These are phyloP conservation scores for Conus ventricosus DNA, from an alignment of 1,140 invertebrate genomes.

Conservation along the genomic window DNA sequence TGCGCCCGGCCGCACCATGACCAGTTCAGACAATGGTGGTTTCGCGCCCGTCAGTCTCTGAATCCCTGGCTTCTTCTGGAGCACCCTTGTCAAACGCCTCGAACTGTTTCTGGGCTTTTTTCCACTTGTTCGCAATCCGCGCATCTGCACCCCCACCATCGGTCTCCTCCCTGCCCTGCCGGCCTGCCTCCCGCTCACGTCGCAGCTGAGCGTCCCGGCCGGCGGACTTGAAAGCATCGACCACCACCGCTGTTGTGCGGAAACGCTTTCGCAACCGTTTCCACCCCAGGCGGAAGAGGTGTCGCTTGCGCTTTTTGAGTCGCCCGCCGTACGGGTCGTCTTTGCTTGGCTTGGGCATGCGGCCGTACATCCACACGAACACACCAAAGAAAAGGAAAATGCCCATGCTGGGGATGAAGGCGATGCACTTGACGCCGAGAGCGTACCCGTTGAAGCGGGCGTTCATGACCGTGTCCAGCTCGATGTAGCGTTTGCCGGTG, in stretches of 20 bases:
- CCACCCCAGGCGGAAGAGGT: background rate
- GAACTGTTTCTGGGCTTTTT: background rate
- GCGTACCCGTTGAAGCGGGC: conserved; percentile 76
- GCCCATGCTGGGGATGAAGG: conserved; percentile 75
- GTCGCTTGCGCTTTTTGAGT: conserved; percentile 61
- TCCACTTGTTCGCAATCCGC: background rate
- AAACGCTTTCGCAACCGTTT: background rate
- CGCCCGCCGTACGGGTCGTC: conserved; percentile 69
- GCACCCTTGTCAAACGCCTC: background rate
- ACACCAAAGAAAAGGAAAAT: conserved; percentile 75
- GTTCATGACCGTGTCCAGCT: conserved; percentile 77
- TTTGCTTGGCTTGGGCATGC: conserved; percentile 73
- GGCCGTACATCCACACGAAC: conserved; percentile 76
- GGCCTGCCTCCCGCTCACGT: background rate
- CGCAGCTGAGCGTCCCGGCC: background rate
- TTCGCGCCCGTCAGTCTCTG: background rate
- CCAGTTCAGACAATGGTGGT: background rate
- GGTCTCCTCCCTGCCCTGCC: background rate
- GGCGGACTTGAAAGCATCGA: background rate
- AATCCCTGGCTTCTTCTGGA: background rate
- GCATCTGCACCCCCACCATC: background rate
- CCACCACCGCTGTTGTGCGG: background rate
- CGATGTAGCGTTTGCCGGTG: conserved; percentile 71
- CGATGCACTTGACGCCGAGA: conserved; percentile 74
- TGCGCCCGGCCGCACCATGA: no score